Base-by-base conservation (phyloP, 2,888 invertebrate species). In the Oxycera nigricornis region DNA sequence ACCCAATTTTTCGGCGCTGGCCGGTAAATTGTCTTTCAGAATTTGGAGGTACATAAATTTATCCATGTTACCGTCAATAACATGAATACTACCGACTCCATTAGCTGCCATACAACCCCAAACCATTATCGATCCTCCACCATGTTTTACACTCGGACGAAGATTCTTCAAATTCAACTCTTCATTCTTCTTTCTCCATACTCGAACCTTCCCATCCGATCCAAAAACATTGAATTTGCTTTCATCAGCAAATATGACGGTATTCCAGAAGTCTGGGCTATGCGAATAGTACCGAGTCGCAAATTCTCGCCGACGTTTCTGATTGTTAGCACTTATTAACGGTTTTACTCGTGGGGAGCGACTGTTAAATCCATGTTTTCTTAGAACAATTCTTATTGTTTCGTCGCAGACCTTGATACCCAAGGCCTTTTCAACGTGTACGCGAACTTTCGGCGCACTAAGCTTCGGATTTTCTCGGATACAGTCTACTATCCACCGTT, bases 1-100 rank as follows among this genome's bases (percentile, higher is more conserved):
- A n/a, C n/a, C n/a, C n/a, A n/a, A n/a, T n/a, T n/a, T n/a, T n/a
- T n/a, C n/a, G n/a, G n/a, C n/a, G n/a, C n/a, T n/a, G n/a, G n/a
- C n/a, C n/a, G n/a, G n/a, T 17, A 65, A 17, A 7, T 65, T 55
- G 1, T 24, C 26, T 30, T 65, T 73, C 22, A 50, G 46, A 41
- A 73, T 59, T 11, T 59, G 20, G 14, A 73, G 24, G 41, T 73
- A 61, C 14, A 30, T 67, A 28, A 24, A 7, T 50, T 74, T 75
- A 68, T 74, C 74, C 76, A 75, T 74, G 22, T 65, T 76, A 22
- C 68, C 72, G 46, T 77, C 74, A 41, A 77, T 77, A 74, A 76
- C 55, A 24, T 55, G 55, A 77, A 76, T 41, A 31, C 73, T 52
- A 24, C 65, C 68, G 28, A 50, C 50, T 17, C 68, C 26, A 68